A percentile compares a stretch with the other conserved stretches of the same genome.
phyloP scores from a whole-genome alignment of 37 sponge, comb jelly and placozoan species.

The Lycopodina hypogea region DNA sequence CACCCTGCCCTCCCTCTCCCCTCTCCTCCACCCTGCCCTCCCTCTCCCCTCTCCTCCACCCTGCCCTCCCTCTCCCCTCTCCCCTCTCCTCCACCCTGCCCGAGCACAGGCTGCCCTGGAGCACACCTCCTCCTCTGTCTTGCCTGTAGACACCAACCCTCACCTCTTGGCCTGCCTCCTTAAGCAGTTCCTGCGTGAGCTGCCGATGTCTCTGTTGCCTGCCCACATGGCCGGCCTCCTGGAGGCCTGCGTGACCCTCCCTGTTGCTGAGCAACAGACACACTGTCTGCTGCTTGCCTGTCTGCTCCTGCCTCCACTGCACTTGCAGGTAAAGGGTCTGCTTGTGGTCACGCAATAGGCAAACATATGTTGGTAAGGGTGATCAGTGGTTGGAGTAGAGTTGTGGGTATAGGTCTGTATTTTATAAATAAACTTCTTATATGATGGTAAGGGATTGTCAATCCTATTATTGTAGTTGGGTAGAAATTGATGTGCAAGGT shows the following conservation, averaged over 20 bases:
- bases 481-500: too few species aligned
- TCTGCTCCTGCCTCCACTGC: slow-evolving; percentile 18
- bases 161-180: slow-evolving; percentile 67
- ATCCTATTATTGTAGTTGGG: too few species aligned
- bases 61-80: too few species aligned
- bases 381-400: not conserved
- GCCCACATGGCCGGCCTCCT: slow-evolving; percentile 19
- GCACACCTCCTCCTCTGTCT: not conserved
- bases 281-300: slow-evolving; percentile 1
- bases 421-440: too few species aligned
- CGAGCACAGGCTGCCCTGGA: slow-evolving; percentile 34
- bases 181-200: slow-evolving; percentile 64
- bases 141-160: slow-evolving; percentile 13
- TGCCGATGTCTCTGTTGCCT: slow-evolving; percentile 59
- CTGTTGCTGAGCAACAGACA: not conserved
- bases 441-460: too few species aligned
- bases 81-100: too few species aligned
- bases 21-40: too few species aligned
- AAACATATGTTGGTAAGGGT: not conserved
- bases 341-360: not conserved
- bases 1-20: too few species aligned
- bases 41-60: too few species aligned
- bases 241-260: slow-evolving; percentile 14
- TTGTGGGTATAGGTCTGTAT: not conserved
- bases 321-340: slow-evolving; percentile 20